Evolutionary conservation across 2,888 invertebrate genomes (phyloP), one percentile per base, ranked within the genome.

Genomic region (Liopterus haemorrhoidalis): DNA sequence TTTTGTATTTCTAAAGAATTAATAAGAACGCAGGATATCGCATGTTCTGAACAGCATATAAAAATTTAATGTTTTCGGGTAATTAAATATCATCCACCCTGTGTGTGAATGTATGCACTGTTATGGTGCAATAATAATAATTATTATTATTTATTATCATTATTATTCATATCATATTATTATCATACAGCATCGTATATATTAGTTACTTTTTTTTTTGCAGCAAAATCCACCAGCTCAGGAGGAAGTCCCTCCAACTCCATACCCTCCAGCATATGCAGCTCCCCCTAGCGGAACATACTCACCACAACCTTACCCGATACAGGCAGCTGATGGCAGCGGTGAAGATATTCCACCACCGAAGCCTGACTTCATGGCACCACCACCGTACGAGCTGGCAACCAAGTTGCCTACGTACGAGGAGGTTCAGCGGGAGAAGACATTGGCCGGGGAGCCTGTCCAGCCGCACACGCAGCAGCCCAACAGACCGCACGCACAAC

Each of bases 341-440:
- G 54, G 45, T 27, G 76, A 76, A 50, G 83, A 85, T 50, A 79
- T 88, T 59, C 85, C 86, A 32, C 88, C 89, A 4, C 89, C 89
- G 0, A 85, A 83, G 63, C 79, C 82, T 1, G 89, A 89, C 61
- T 88, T 85, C 63, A 84, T 84, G 27, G 89, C 89, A 32, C 90
- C 89, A 48, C 92, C 92, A 2, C 89, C 89, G 0, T 92, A 93
- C 59, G 88, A 88, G 66, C 80, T 87, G 46, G 86, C 82, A 52
- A 83, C 85, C 18, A 90, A 89, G 68, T 71, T 92, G 59, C 93
- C 89, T 4, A 86, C 90, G 9, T 93, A 93, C 64, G 92, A 92
- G 66, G 92, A 93, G 67, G 92, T 92, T 38, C 88, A 92, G 65
- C 74, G 87, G 56, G 87, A 89, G 62, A 93, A 93, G 64, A 80